These are phyloP conservation scores for Bos javanicus DNA, from an alignment of 2,113 vertebrate genomes.

Conservation along the genomic window DNA sequence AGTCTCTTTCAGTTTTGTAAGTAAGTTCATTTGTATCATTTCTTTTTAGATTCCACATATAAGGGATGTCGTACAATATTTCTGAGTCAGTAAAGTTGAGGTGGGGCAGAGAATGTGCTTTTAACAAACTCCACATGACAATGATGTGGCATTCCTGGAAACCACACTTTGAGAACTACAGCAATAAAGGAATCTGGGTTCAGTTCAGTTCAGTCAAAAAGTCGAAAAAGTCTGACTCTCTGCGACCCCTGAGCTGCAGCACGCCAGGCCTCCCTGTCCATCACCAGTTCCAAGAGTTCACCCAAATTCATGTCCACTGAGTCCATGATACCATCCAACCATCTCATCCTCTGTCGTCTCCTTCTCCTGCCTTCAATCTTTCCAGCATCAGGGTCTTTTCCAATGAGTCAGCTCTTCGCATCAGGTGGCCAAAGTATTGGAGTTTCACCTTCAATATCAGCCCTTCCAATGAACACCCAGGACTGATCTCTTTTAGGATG, in stretches of 20 bases:
- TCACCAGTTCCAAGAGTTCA: not conserved
- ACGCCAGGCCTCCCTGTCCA: not conserved
- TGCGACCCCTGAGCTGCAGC: fast-evolving
- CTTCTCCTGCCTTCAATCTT: not conserved
- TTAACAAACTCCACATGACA: not conserved
- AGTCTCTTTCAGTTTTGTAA: not conserved
- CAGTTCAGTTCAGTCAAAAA: not conserved
- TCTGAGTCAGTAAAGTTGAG: not conserved
- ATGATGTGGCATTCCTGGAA: not conserved
- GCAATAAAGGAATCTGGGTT: not conserved
- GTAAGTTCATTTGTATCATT: not conserved
- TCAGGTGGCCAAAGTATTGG: not conserved
- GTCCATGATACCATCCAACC: not conserved
- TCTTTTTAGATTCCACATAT: not conserved
- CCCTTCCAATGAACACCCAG: not conserved
- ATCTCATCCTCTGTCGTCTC: not conserved
- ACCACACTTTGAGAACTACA: not conserved
- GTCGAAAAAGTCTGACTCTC: not conserved
- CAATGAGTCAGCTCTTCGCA: not conserved
- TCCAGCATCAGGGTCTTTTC: not conserved
- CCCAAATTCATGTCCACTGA: not conserved
- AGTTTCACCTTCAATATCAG: not conserved
- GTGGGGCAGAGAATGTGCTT: not conserved
- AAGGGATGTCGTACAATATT: not conserved
- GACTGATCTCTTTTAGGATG: not conserved